phyloP scores from a whole-genome alignment of 2,113 vertebrate genomes.

The Sorex araneus region DNA sequence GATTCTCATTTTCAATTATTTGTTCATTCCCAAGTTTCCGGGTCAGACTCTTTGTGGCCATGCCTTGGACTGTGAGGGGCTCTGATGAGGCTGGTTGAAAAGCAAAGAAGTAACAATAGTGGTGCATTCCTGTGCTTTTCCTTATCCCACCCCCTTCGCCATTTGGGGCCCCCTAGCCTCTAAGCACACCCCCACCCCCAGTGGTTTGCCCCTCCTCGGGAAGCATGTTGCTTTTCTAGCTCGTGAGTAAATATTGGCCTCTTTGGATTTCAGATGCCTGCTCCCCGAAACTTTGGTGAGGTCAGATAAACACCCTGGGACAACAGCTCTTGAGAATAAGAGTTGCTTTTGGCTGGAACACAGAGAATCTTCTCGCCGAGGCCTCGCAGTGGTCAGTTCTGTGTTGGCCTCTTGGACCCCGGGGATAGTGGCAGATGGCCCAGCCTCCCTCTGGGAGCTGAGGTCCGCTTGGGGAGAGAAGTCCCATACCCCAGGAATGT shows the following conservation, averaged over 20 bases:
- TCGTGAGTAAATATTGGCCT: conserved; percentile 79
- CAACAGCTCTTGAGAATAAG: conserved; percentile 37
- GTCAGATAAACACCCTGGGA: conserved; percentile 49
- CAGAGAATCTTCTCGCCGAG: neutral
- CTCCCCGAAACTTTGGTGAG: conserved; percentile 27
- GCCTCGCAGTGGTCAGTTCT: neutral
- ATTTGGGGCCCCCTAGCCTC: neutral
- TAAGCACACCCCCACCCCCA: neutral
- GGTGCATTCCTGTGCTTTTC: neutral
- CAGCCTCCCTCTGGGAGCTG: neutral
- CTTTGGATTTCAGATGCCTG: conserved; percentile 72
- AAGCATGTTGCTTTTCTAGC: conserved; percentile 67
- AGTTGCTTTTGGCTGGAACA: conserved; percentile 59
- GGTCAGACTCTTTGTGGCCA: neutral
- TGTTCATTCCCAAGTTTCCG: conserved; percentile 35
- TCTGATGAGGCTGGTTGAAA: neutral
- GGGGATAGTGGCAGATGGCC: neutral
- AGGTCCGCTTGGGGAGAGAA: neutral
- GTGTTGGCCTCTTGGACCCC: neutral
- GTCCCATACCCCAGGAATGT: conserved; percentile 17
- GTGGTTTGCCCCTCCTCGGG: neutral
- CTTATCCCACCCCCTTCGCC: neutral
- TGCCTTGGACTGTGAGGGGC: neutral
- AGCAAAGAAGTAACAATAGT: neutral
- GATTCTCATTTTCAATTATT: conserved; percentile 29